phyloP scores from a whole-genome alignment of 2,888 invertebrate genomes.

The Cryptus armator region DNA sequence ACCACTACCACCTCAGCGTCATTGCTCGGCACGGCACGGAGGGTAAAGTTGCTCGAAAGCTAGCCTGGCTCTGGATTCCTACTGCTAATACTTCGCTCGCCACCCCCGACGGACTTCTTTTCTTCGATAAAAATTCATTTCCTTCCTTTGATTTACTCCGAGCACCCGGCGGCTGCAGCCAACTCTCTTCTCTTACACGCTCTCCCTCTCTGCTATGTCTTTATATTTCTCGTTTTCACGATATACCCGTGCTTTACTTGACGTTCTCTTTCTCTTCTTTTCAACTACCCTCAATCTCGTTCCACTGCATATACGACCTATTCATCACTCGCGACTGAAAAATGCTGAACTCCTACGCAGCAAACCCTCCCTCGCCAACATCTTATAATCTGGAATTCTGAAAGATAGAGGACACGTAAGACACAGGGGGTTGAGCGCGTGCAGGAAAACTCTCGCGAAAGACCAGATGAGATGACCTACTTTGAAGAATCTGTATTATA shows the following conservation, averaged over 20 bases:
- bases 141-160: slow-evolving; percentile 80
- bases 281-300: slow-evolving; percentile 42
- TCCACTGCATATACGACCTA: slow-evolving; percentile 36
- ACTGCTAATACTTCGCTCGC: slow-evolving; percentile 43
- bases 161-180: slow-evolving; percentile 78
- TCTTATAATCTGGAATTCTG: slow-evolving; percentile 43
- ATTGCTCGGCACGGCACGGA: slow-evolving; percentile 29
- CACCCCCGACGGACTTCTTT: slow-evolving; percentile 69
- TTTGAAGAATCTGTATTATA: slow-evolving; percentile 44
- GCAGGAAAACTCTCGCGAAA: slow-evolving; percentile 40
- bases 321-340: slow-evolving; percentile 46
- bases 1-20: slow-evolving; percentile 10
- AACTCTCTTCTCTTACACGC: slow-evolving; percentile 69
- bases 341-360: slow-evolving; percentile 45
- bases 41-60: slow-evolving; percentile 47
- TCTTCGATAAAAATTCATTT: slow-evolving; percentile 81
- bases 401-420: slow-evolving; percentile 4
- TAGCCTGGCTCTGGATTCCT: slow-evolving; percentile 25
- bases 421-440: slow-evolving; percentile 11
- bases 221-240: slow-evolving; percentile 44
- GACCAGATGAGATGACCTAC: slow-evolving; percentile 59
- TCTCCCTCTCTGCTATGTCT: slow-evolving; percentile 4
- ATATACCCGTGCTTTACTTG: slow-evolving; percentile 39
- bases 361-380: slow-evolving; percentile 11
- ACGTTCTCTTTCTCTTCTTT: slow-evolving; percentile 35